Evolutionary conservation across 2,113 vertebrate genomes (phyloP), one percentile per base, ranked within the genome.

Genomic region (Misgurnus anguillicaudatus): DNA sequence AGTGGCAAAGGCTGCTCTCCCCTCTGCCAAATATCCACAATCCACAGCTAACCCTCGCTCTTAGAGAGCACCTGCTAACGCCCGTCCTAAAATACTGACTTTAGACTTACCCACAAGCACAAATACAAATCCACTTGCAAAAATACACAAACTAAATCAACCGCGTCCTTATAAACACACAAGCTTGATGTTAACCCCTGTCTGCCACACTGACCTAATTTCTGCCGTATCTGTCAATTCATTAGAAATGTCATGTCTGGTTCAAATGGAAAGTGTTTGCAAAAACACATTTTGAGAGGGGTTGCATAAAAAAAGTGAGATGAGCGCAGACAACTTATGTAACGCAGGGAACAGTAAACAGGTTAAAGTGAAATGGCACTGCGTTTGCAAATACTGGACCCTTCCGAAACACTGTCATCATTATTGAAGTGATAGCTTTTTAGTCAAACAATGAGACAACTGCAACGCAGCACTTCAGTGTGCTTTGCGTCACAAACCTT

Each of bases 1-100:
- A 87, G 58, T 85, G 79, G 80, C 81, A 80, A 79, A 80, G 75
- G 82, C 77, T 14, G n/a, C 82, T 86, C 86, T 77, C 75, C 79
- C 83, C 84, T 85, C 71, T 80, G 41, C 63, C 75, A 74, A 67
- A 75, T 61, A 81, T 63, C 39, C 64, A 83, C 21, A 36, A 77
- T 19, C 9, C 69, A 53, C 53, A 53, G 79, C 66, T 75, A 66
- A 55, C 60, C 41, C 9, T 51, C 19, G 69, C 63, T 68, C 58
- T 42, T 68, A 62, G 63, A 72, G 38, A 79, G 57, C 42, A 51
- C 48, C 69, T 69, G 42, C 66, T 69, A 78, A 69, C 8, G 80
- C 65, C 39, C 10, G 61, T 81, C 51, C 75, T 85, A 24, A n/a
- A 36, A 39, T 57, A 41, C 69, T 67, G 10, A 86, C 47, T 87